Percentiles rank a stretch among this genome's conserved stretches.
Conservation (phyloP, 2,113 vertebrate genomes). For the Puffinus mauretanicus region DNA sequence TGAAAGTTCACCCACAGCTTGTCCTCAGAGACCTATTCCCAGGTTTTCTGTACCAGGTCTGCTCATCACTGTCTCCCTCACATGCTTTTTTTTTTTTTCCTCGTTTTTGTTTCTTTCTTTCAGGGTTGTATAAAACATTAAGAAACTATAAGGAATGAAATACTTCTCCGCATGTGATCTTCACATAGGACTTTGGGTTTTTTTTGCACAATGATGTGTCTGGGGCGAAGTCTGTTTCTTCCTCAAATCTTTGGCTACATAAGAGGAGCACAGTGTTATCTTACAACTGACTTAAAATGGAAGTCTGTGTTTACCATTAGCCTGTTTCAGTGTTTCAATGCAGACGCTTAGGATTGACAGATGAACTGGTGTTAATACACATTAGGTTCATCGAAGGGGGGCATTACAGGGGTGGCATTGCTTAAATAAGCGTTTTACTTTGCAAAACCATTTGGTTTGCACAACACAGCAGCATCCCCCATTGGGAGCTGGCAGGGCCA, state of each 20-base stretch:
- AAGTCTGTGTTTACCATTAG: background rate
- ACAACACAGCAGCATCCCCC: background rate
- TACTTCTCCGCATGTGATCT: accelerated
- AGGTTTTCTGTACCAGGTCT: background rate
- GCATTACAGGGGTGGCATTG: background rate
- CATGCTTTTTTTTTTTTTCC: accelerated
- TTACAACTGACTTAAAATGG: background rate
- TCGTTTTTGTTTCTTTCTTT: background rate
- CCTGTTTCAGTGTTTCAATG: background rate
- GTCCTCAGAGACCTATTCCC: background rate
- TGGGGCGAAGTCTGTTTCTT: background rate
- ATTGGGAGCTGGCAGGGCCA: accelerated
- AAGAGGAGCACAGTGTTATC: background rate
- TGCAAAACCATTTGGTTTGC: background rate
- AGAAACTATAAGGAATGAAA: background rate
- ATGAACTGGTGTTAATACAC: accelerated
- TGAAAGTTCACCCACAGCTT: background rate
- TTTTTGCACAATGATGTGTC: background rate
- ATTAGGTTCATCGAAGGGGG: accelerated
- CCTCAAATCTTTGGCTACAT: background rate
- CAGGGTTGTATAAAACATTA: background rate
- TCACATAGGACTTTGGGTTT: background rate
- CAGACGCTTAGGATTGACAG: accelerated
- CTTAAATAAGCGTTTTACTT: background rate
- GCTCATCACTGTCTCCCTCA: background rate